Base-by-base conservation (phyloP, 2,888 invertebrate genomes). In the Ernsta delagoae region DNA sequence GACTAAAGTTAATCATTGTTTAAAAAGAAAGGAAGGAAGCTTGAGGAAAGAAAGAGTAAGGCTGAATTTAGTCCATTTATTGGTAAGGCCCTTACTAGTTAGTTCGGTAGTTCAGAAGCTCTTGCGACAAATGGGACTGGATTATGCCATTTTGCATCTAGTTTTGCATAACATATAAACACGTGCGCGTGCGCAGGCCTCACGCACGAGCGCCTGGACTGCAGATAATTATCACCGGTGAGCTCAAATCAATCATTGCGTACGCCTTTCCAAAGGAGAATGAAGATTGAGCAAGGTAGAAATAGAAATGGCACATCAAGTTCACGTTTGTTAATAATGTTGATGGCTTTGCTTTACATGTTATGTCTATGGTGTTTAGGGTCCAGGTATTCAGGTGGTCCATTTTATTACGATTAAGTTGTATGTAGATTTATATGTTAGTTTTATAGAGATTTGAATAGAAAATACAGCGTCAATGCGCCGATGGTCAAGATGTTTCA, bases 181-280 rank as follows among this genome's bases (percentile, higher is more conserved):
- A 68, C 62, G 72, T 70, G 74, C 73, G 77, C 75, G 74, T 74
- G 77, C 76, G 77, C 70, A 70, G 70, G 39, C 68, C 74, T 74
- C 71, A 65, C 76, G 74, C 76, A 74, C 74, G 73, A 68, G 54
- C 70, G 70, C 71, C 75, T 73, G 76, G 75, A 76, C 75, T 71
- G 73, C 65, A 70, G 70, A 75, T 75, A 73, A 74, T 70, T 69
- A 76, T 76, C 76, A 53, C 54, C 41, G 71, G 69, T 69, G 68
- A 63, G 70, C 64, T 70, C 54, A 70, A 75, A 76, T 74, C 72
- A 71, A 76, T 75, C 75, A 74, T 73, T 68, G 59, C 45, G 68
- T 70, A 67, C 56, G 68, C 71, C 66, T 71, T 71, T 69, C 59
- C 71, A 70, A 73, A 54, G 57, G 36, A 16, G 16, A 16, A 16